Evolutionary conservation across 2,888 invertebrate genomes (phyloP), one percentile per base, ranked within the genome.

Genomic region (Cantharis lateralis): DNA sequence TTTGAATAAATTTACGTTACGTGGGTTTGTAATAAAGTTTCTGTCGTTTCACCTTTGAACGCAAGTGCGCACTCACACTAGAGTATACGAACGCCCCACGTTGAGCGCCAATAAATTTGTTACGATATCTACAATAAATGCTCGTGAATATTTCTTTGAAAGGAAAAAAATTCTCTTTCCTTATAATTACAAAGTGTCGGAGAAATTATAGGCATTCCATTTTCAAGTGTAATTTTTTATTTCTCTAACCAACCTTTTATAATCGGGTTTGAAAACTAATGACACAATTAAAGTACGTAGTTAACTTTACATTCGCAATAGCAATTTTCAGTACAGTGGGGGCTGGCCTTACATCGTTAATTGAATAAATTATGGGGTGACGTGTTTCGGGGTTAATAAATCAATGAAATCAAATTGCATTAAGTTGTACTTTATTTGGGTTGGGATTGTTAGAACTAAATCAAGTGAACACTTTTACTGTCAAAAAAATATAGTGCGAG

Each of bases 401-500:
- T 78, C 76, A 78, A 72, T 74, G 74, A 75, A 76, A 76, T 78
- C 78, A 78, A 78, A 78, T 76, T 74, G 76, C 76, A 63, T 74
- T 78, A 76, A 75, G 74, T 76, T 78, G 78, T 76, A 78, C 76
- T 78, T 76, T 76, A 76, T 76, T 78, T 71, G 74, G 78, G 71
- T 66, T 74, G 70, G 74, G 72, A 78, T 76, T 78, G 78, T 74
- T 66, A 76, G 71, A 76, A 76, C 63, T 78, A 78, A 78, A 78
- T 78, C 78, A 78, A 77, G 20, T 72, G 71, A 48, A 75, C 66
- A 18, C 74, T 68, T 48, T n/a, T n/a, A 48, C 48, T 48, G 48
- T n/a, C 48, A 7, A 48, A 48, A 48, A 48, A 48, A 48, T 48
- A n/a, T 48, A 48, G 48, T 48, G 9, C n/a, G 1, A n/a, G n/a